Evolutionary conservation across 2,113 vertebrate species (phyloP).

Genomic region (Poecile atricapillus): DNA sequence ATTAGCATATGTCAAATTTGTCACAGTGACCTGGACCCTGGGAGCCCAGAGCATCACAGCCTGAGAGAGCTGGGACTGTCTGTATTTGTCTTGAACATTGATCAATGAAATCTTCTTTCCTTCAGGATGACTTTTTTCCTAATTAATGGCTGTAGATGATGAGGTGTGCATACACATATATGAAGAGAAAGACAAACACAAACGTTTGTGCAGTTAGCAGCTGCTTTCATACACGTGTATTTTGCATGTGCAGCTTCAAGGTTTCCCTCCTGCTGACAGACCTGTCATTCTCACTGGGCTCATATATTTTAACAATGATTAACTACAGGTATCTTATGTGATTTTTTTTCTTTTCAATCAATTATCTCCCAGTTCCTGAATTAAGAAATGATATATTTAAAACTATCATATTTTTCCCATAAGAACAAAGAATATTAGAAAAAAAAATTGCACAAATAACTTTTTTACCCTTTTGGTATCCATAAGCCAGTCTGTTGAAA

Average conservation of each 20-base stretch:
- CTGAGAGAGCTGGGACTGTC: not conserved
- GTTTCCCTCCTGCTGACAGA: not conserved
- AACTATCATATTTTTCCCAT: not conserved
- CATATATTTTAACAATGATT: not conserved
- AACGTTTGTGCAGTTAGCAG: not conserved
- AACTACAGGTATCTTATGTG: not conserved
- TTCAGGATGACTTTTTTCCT: not conserved
- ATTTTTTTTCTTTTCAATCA: not conserved
- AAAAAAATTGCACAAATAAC: not conserved
- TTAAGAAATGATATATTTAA: not conserved
- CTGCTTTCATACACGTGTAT: not conserved
- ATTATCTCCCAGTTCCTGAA: not conserved
- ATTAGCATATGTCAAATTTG: not conserved
- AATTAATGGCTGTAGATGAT: not conserved
- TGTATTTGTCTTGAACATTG: not conserved
- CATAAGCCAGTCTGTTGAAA: not conserved
- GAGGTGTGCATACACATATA: not conserved
- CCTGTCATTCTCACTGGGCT: not conserved
- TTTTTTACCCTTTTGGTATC: not conserved
- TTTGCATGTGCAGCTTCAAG: not conserved
- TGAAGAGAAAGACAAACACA: not conserved
- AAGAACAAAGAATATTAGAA: not conserved
- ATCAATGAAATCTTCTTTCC: not conserved
- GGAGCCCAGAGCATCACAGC: not conserved
- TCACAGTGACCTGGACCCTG: rapidly evolving